A percentile compares a stretch with the other conserved stretches of the same genome.
Conservation (phyloP, 1,140 invertebrate species). For the Callitettix versicolor region DNA sequence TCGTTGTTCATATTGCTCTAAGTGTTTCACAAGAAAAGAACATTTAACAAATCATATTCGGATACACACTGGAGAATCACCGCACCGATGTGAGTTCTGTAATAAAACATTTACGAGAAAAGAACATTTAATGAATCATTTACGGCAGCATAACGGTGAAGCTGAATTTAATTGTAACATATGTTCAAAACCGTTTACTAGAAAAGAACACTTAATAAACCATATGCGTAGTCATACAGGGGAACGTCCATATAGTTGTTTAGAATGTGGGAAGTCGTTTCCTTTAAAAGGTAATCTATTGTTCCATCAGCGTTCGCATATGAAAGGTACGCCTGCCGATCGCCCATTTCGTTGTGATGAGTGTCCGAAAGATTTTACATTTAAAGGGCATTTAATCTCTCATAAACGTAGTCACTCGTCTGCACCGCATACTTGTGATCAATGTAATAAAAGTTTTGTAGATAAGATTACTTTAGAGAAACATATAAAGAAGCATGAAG, state of each 20-base stretch:
- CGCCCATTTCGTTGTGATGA: slow-evolving; percentile 88
- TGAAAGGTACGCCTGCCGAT: slow-evolving; percentile 68
- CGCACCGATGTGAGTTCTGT: slow-evolving; percentile 65
- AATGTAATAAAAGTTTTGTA: slow-evolving; percentile 66
- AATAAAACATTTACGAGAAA: slow-evolving; percentile 69
- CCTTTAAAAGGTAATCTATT: slow-evolving; percentile 85
- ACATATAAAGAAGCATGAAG: slow-evolving; percentile 35
- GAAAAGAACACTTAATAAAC: slow-evolving; percentile 69
- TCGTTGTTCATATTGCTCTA: slow-evolving; percentile 69
- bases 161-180: slow-evolving; percentile 70
- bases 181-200: slow-evolving; percentile 74
- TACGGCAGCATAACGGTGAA: slow-evolving; percentile 82
- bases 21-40: slow-evolving; percentile 75
- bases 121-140: slow-evolving; percentile 66
- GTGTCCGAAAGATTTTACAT: slow-evolving; percentile 91
- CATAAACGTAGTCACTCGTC: slow-evolving; percentile 80
- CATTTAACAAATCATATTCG: slow-evolving; percentile 67
- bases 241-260: slow-evolving; percentile 74
- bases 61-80: slow-evolving; percentile 59
- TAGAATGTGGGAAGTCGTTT: slow-evolving; percentile 92
- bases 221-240: slow-evolving; percentile 80
- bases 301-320: slow-evolving; percentile 85
- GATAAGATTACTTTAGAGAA: slow-evolving; percentile 61
- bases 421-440: slow-evolving; percentile 61
- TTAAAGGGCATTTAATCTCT: slow-evolving; percentile 80